Evolutionary conservation across 2,113 vertebrate species (phyloP).

Genomic region (Ancistrus triradiatus): DNA sequence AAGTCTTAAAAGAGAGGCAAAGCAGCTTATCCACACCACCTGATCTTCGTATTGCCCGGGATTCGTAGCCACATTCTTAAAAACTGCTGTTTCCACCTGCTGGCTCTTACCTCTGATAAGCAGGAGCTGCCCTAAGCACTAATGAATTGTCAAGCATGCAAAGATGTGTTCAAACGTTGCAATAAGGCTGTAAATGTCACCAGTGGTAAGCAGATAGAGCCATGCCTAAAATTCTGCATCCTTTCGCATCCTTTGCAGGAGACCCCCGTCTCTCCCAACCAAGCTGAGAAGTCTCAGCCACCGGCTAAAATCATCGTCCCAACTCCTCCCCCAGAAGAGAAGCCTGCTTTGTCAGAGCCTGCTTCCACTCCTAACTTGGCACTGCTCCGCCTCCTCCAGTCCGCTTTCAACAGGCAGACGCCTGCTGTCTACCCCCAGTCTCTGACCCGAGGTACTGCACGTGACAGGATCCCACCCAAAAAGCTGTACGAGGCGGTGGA

Average conservation of each 20-base stretch:
- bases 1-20: no score
- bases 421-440: slow-evolving; percentile 54
- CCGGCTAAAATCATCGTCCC: background rate
- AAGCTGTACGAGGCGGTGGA: slow-evolving; percentile 83
- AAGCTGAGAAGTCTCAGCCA: background rate
- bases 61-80: no score
- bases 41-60: no score
- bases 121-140: no score
- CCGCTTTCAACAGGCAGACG: slow-evolving; percentile 79
- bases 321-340: slow-evolving; percentile 38
- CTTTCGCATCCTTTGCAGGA: background rate
- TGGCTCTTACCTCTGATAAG: no score
- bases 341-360: slow-evolving; percentile 28
- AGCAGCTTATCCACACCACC: no score
- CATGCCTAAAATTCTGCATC: background rate
- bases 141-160: no score
- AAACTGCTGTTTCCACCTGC: no score
- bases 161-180: no score
- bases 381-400: slow-evolving; percentile 81
- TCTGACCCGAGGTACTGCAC: slow-evolving; percentile 46
- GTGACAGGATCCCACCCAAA: slow-evolving; percentile 66
- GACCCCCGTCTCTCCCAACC: background rate
- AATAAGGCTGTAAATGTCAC: no score
- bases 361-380: slow-evolving; percentile 60
- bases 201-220: no score